phyloP scores from a whole-genome alignment of 2,113 vertebrate species.

The Cebidichthys violaceus region DNA sequence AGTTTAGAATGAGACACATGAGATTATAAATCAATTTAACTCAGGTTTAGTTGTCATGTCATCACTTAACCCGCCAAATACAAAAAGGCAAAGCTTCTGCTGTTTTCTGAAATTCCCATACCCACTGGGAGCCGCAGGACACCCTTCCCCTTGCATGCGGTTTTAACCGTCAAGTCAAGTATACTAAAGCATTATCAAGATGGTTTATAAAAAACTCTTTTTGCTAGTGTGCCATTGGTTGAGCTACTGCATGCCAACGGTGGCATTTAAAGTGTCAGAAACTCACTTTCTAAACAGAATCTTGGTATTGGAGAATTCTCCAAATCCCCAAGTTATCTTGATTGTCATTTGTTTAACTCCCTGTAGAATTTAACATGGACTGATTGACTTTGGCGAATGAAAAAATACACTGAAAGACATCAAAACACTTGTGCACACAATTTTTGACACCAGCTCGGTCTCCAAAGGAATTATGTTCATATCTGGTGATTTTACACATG shows the following conservation, averaged over 20 bases:
- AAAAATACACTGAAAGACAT: not conserved
- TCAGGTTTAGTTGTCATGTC: not conserved
- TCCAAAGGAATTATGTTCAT: not conserved
- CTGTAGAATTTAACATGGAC: not conserved
- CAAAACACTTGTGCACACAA: not conserved
- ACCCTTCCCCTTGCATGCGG: not conserved
- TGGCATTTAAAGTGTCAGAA: not conserved
- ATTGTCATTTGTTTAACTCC: not conserved
- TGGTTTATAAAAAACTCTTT: not conserved
- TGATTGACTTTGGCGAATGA: not conserved
- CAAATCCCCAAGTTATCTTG: not conserved
- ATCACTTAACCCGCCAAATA: not conserved
- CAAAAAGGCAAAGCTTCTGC: not conserved
- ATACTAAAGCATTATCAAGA: not conserved
- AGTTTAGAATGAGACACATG: not conserved
- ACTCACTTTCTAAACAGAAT: not conserved
- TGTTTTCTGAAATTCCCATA: not conserved
- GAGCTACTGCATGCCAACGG: not conserved
- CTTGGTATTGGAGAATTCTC: not conserved
- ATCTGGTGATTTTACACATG: not conserved
- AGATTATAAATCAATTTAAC: not conserved
- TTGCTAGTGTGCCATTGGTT: not conserved
- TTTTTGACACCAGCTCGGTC: not conserved
- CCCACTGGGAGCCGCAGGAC: not conserved
- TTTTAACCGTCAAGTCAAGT: not conserved